A percentile compares a stretch with the other conserved stretches of the same genome.
Evolutionary conservation across 2,888 invertebrate genomes (phyloP).

Genomic region (Meteorus colon): DNA sequence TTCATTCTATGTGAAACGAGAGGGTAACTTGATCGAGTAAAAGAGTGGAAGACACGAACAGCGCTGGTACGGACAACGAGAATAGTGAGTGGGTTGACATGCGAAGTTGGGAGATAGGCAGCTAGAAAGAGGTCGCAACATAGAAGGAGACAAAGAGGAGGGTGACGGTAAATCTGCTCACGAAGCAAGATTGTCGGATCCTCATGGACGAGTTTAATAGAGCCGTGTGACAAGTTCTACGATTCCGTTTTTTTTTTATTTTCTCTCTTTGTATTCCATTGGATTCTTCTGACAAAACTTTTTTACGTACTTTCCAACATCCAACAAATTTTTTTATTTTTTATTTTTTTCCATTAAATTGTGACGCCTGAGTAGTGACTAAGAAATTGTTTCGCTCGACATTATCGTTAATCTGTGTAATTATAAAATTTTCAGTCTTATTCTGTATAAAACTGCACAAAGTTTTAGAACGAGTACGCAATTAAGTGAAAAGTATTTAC

Average conservation of each 20-base stretch:
- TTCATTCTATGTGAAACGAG: background rate
- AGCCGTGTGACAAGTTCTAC: conserved; percentile 33
- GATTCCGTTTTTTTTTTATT: conserved; percentile 1
- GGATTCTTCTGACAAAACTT: conserved; percentile 26
- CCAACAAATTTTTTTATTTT: background rate
- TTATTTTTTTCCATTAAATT: conserved; percentile 9
- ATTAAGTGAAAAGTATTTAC: conserved; percentile 15
- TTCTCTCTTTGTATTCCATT: background rate
- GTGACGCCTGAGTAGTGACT: conserved; percentile 6
- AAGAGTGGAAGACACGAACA: conserved; percentile 22
- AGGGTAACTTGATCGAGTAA: conserved; percentile 23
- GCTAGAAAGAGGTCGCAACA: background rate
- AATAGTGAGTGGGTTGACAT: conserved; percentile 22
- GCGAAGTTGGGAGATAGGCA: conserved; percentile 8
- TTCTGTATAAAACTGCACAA: background rate
- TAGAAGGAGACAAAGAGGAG: conserved; percentile 20
- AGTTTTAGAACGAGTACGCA: conserved; percentile 23
- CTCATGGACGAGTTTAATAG: conserved; percentile 23
- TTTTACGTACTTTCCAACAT: conserved; percentile 11
- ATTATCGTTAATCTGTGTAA: background rate
- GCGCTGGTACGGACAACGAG: conserved; percentile 2
- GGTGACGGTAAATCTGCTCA: conserved; percentile 33
- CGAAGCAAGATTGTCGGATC: conserved; percentile 26
- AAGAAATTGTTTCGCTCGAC: background rate
- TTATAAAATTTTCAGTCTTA: background rate